These are phyloP conservation scores for Heteromyza rotundicornis DNA, from an alignment of 2,888 invertebrate species.

Conservation along the genomic window DNA sequence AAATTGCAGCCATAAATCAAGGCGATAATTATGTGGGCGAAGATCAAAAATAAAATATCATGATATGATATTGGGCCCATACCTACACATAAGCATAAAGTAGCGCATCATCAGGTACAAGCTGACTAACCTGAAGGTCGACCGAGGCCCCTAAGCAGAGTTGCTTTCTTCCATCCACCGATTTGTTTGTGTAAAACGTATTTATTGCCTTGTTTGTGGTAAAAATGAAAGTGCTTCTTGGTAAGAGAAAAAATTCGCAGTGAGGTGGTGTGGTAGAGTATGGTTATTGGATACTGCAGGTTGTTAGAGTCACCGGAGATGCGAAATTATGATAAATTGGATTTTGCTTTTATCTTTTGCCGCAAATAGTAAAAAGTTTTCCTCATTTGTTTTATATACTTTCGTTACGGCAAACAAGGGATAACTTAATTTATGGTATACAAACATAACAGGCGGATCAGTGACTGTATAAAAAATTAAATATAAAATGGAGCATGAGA, in stretches of 20 bases:
- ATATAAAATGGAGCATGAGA: not conserved
- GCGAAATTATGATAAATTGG: conserved; percentile 23
- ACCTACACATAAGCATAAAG: too few relatives aligned
- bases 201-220: not conserved
- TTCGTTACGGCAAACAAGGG: too few relatives aligned
- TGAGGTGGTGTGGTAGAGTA: too few relatives aligned
- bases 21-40: conserved; percentile 55
- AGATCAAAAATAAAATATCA: conserved; percentile 28
- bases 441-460: too few relatives aligned
- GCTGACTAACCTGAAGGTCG: not conserved
- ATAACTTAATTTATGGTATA: too few relatives aligned
- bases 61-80: conserved; percentile 15
- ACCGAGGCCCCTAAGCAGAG: not conserved
- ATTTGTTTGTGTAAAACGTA: too few relatives aligned
- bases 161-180: not conserved
- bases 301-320: conserved; percentile 5
- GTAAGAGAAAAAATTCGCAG: too few relatives aligned
- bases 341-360: not conserved
- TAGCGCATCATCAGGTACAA: not conserved
- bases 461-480: too few relatives aligned
- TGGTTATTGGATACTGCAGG: not conserved
- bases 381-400: too few relatives aligned
- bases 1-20: conserved; percentile 51
- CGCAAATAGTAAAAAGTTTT: not conserved
- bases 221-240: not conserved